Base-by-base conservation (phyloP, 1,140 invertebrate genomes). In the Trachelipus rathkii region DNA sequence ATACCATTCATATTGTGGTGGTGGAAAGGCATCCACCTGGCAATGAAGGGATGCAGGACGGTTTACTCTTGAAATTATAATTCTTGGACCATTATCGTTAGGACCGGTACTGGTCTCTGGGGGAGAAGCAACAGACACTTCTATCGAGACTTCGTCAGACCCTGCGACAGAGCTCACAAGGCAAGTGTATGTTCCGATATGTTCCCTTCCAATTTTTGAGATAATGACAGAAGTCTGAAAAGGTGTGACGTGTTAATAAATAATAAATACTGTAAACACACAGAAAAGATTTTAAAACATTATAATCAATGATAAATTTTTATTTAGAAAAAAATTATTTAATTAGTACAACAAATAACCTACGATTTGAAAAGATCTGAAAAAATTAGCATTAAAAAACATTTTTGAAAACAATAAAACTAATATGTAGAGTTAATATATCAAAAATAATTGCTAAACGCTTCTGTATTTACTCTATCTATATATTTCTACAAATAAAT, bases 151-250 rank as follows among this genome's bases (percentile, higher is more conserved):
- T 66, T n/a, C 23, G 45, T 66, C 73, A 9, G 43, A 19, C 9
- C 73, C 73, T 33, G 33, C 73, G 3, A 43, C 9, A 21, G 13
- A 44, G 5, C 15, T 70, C 1, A 33, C 68, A 21, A 70, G 19
- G 68, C 68, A 70, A 5, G 68, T 70, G 10, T 70, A 70, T 3
- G 68, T 70, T 11, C 68, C 68, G 6, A 70, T 33, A 33, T 70
- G 68, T 19, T 60, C 50, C 19, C 50, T 60, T 60, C 50, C 50
- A 19, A 60, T 19, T 60, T 8, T 19, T 19, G 11, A 3, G 8
- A 60, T 19, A 60, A 15, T 13, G 8, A 60, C 2, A 15, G 50
- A 60, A 13, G 50, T 15, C 50, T 60, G 19, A 60, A 19, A 19
- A 19, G 19, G 50, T 1, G 19, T 4, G 50, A 60, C 1, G 8